Evolutionary conservation across 2,888 invertebrate genomes (phyloP).

Genomic region (Lysandra coridon): DNA sequence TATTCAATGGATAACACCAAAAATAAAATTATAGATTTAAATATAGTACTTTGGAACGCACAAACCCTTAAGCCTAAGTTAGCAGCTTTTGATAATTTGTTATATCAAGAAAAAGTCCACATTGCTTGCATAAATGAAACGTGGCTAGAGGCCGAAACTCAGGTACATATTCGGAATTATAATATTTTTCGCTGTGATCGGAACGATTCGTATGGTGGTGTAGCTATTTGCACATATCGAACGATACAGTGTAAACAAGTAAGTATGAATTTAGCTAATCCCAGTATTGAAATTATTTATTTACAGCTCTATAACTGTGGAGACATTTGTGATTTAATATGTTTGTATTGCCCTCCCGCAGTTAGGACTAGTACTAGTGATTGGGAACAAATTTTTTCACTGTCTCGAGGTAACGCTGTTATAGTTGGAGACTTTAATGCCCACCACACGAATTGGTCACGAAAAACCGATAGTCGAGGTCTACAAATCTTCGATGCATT

Average conservation of each 20-base stretch:
- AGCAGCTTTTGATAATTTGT: neutral
- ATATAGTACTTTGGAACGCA: neutral
- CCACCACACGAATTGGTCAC: constrained; percentile 23
- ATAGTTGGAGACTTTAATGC: constrained; percentile 22
- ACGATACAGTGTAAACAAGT: no score
- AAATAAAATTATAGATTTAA: no score
- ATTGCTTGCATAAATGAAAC: constrained; percentile 15
- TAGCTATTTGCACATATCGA: no score
- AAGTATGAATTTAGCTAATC: neutral
- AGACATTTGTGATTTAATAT: neutral
- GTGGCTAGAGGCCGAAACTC: neutral
- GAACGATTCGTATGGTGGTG: no score
- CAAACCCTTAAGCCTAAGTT: neutral
- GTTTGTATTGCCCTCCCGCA: constrained; percentile 20
- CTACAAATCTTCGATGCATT: constrained; percentile 20
- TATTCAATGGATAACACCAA: no score
- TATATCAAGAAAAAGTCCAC: constrained; percentile 9
- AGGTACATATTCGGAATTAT: no score
- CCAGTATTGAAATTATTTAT: constrained; percentile 3
- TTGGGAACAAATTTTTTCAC: constrained; percentile 29
- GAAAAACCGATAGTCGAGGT: constrained; percentile 4
- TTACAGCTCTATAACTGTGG: constrained; percentile 5
- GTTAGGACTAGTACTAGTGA: constrained; percentile 9
- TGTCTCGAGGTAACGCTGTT: neutral
- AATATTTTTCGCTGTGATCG: no score